phyloP scores from a whole-genome alignment of 2,888 invertebrate genomes.

The Euplexia lucipara region DNA sequence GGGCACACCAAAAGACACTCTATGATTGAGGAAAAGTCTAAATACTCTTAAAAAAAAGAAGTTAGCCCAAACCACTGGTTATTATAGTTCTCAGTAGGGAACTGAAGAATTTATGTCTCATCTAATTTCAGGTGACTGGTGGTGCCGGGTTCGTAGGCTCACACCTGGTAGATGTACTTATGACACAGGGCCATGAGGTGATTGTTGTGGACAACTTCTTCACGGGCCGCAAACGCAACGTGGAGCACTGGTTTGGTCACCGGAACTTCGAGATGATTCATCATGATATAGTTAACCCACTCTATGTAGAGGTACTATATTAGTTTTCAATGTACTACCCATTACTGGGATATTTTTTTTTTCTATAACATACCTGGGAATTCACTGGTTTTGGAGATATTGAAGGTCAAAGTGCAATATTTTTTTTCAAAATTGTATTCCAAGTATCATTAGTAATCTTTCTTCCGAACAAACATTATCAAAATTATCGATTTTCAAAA shows the following conservation, averaged over 20 bases:
- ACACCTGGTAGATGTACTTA: slow-evolving; percentile 98
- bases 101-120: background rate
- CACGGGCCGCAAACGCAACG: slow-evolving; percentile 98
- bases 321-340: background rate
- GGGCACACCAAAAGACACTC: background rate
- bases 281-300: slow-evolving; percentile 99
- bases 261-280: slow-evolving; percentile 99
- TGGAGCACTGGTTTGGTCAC: slow-evolving; percentile 99
- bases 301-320: slow-evolving; percentile 95
- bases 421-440: too few species aligned
- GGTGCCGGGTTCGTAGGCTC: slow-evolving; percentile 99
- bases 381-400: too few species aligned
- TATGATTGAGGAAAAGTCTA: background rate
- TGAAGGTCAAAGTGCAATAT: too few species aligned
- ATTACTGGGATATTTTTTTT: too few species aligned
- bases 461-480: too few species aligned
- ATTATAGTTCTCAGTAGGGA: too few species aligned
- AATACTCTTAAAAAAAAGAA: too few species aligned
- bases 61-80: too few species aligned
- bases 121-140: slow-evolving; percentile 94
- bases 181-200: slow-evolving; percentile 98
- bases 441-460: too few species aligned
- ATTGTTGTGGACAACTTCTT: slow-evolving; percentile 99
- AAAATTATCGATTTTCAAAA: too few species aligned
- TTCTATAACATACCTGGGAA: too few species aligned